A percentile compares a stretch with the other conserved stretches of the same genome.
Evolutionary conservation across 2,797 vertebrate genomes (phyloP).

Genomic region (Notolabrus celidotus): DNA sequence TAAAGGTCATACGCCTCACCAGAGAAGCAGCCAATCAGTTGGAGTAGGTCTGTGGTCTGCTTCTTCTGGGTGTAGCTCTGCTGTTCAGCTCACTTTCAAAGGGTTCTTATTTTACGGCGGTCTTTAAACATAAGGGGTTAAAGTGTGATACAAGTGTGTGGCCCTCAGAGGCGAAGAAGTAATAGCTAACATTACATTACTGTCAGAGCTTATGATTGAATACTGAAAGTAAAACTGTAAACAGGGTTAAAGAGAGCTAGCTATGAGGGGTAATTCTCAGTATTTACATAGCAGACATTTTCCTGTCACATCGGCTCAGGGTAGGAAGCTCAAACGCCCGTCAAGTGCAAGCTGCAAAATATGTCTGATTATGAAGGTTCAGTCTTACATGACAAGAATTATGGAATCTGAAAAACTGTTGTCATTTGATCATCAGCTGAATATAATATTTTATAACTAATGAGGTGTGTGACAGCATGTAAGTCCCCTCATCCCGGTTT

Average conservation of each 20-base stretch:
- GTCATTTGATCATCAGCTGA: not conserved
- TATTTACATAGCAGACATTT: not conserved
- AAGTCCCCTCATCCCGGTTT: too few species aligned
- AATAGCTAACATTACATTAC: constrained; percentile 36
- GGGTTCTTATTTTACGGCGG: constrained; percentile 42
- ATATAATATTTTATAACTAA: too few species aligned
- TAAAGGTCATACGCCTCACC: constrained; percentile 42
- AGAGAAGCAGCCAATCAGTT: constrained; percentile 44
- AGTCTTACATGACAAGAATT: too few species aligned
- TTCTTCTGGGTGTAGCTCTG: constrained; percentile 32
- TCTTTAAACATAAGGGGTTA: constrained; percentile 48
- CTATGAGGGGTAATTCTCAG: not conserved
- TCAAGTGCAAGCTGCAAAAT: too few species aligned
- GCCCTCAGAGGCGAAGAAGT: constrained; percentile 5
- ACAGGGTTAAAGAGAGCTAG: constrained; percentile 23
- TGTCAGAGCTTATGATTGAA: constrained; percentile 23
- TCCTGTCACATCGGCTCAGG: not conserved
- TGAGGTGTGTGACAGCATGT: too few species aligned
- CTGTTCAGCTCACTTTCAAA: constrained; percentile 57
- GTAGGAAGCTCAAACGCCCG: too few species aligned
- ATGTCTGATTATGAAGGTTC: too few species aligned
- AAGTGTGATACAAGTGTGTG: constrained; percentile 23
- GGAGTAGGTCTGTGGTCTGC: constrained; percentile 16
- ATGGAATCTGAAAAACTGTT: too few species aligned
- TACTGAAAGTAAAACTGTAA: constrained; percentile 34